Percentiles rank a stretch among this genome's conserved stretches.
phyloP scores from a whole-genome alignment of 2,113 vertebrate genomes.

The Rhinichthys klamathensis region DNA sequence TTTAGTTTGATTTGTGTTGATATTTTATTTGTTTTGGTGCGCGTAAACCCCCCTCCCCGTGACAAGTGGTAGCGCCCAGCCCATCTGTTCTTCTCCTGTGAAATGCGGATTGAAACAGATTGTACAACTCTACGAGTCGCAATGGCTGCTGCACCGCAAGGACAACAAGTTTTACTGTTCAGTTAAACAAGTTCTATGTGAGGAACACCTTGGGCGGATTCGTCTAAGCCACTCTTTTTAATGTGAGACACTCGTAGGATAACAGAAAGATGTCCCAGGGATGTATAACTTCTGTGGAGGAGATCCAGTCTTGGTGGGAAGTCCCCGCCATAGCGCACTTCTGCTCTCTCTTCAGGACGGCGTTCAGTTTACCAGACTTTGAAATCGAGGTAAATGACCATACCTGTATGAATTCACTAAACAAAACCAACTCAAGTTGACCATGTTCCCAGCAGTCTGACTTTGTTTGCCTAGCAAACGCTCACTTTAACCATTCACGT shows the following conservation, averaged over 20 bases:
- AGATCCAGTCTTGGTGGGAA: slow-evolving; percentile 96
- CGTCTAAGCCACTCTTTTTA: slow-evolving; percentile 58
- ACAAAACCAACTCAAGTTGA: slow-evolving; percentile 13
- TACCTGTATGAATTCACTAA: not conserved
- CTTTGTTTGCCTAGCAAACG: not conserved
- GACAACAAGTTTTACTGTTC: slow-evolving; percentile 66
- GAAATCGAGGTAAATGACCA: slow-evolving; percentile 90
- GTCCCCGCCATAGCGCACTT: slow-evolving; percentile 97
- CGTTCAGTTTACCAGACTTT: slow-evolving; percentile 93
- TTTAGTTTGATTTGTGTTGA: rapidly evolving
- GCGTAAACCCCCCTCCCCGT: not conserved
- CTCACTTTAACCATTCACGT: not conserved
- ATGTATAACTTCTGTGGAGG: slow-evolving; percentile 83
- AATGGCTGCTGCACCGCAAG: slow-evolving; percentile 67
- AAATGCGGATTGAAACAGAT: slow-evolving; percentile 75
- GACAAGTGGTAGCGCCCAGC: slow-evolving; percentile 67
- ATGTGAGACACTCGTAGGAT: slow-evolving; percentile 68
- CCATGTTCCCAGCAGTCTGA: not conserved
- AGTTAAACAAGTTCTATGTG: slow-evolving; percentile 61
- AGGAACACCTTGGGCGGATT: slow-evolving; percentile 9
- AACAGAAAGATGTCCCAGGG: slow-evolving; percentile 77
- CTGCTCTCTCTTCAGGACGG: slow-evolving; percentile 94
- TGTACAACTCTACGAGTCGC: slow-evolving; percentile 65
- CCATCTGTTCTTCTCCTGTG: slow-evolving; percentile 77
- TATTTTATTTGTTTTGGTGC: not conserved